Base-by-base conservation (phyloP, 2,113 vertebrate species). In the Polyodon spathula region DNA sequence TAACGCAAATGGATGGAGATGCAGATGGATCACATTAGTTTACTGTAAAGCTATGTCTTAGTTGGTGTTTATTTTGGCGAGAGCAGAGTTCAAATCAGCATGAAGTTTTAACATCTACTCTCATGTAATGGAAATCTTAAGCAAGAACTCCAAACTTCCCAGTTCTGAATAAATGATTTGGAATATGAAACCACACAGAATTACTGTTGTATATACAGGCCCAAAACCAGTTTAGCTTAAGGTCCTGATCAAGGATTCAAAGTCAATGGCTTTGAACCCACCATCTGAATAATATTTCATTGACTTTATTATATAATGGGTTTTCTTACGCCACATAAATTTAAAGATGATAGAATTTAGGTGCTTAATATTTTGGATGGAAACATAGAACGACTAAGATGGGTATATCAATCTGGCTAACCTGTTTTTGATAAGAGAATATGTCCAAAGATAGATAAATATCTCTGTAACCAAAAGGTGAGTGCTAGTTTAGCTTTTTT, bases 281-380 rank as follows among this genome's bases (percentile, higher is more conserved):
- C 54, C 54, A 56, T 56, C 54, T 1, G 37, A 7, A 10, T 56
- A 56, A 37, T 56, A 3, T 56, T 56, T 55, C 8, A 55, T 37
- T 3, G n/a, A 53, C n/a, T 55, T 55, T 7, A 37, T 55, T 9
- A 55, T 55, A 37, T 55, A 55, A 55, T 37, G 2, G 4, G n/a
- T 14, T 14, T 10, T 2, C 6, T 56, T 56, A 37, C 39, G 37
- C 54, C 37, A 56, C 37, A 56, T 56, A 37, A 56, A 56, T 37
- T 56, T 5, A 37, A 56, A 56, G 3, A 37, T 56, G 2, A 56
- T 11, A 11, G 2, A 14, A 37, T 38, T 56, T 2, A 56, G 2
- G 27, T 17, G 6, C n/a, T 56, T 56, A 56, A 56, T 53, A 53
- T 53, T 15, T 15, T 6, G 51, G n/a, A n/a, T 53, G 51, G 27